Evolutionary conservation across 1,140 invertebrate species (phyloP).

Genomic region (Philaenus spumarius): DNA sequence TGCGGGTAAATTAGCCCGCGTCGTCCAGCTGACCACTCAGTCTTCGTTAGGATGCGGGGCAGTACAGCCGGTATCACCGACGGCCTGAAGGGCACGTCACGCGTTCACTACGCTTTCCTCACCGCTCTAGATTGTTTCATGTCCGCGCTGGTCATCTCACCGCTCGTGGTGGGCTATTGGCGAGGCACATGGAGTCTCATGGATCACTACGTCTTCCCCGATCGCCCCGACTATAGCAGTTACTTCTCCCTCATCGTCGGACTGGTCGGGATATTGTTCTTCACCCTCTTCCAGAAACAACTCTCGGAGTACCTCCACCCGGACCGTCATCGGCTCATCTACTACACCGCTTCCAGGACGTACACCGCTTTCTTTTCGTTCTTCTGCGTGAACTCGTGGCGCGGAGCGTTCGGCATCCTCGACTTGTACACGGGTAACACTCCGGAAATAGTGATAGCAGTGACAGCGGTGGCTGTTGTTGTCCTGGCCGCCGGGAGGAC

Average conservation of each 20-base stretch:
- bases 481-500: conserved; percentile 55
- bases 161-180: conserved; percentile 78
- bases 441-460: conserved; percentile 46
- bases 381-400: conserved; percentile 76
- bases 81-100: conserved; percentile 33
- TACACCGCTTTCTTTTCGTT: conserved; percentile 70
- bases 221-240: conserved; percentile 49
- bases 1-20: no score
- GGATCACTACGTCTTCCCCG: conserved; percentile 60
- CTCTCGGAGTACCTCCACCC: conserved; percentile 55
- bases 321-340: conserved; percentile 56
- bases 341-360: conserved; percentile 60
- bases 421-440: conserved; percentile 60
- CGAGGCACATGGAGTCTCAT: conserved; percentile 75
- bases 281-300: conserved; percentile 57
- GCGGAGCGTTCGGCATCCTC: conserved; percentile 69
- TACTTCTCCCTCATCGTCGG: conserved; percentile 60
- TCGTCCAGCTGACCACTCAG: no score
- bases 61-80: conserved; percentile 36
- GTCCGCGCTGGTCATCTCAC: conserved; percentile 62
- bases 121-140: conserved; percentile 61
- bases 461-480: conserved; percentile 51
- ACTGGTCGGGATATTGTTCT: conserved; percentile 55
- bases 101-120: conserved; percentile 50
- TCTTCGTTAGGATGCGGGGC: conserved; percentile 24